These are phyloP conservation scores for Triplophysa rosa DNA, from an alignment of 2,113 vertebrate genomes.

Conservation along the genomic window DNA sequence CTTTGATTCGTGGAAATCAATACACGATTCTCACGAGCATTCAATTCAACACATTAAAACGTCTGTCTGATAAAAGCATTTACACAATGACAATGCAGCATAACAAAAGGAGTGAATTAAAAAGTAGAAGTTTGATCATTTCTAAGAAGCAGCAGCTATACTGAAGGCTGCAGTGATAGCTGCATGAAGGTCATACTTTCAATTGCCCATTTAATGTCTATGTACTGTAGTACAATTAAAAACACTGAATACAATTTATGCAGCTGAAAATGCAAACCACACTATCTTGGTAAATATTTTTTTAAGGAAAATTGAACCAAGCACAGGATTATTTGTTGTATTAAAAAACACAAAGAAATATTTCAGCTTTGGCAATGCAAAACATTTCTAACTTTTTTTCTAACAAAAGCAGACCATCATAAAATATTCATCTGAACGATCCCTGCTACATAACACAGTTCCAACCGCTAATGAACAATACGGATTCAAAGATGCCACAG, in stretches of 20 bases:
- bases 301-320: background rate
- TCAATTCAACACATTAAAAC: conserved; percentile 41
- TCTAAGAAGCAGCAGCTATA: conserved; percentile 38
- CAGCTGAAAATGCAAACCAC: conserved; percentile 3
- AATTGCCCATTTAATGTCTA: conserved; percentile 5
- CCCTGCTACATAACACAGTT: conserved; percentile 21
- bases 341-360: background rate
- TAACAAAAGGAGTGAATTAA: conserved; percentile 42
- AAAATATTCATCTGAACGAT: conserved; percentile 41
- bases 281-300: background rate
- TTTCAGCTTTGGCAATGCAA: background rate
- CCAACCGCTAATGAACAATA: conserved; percentile 47
- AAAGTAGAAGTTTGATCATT: conserved; percentile 35
- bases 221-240: background rate
- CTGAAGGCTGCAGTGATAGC: conserved; percentile 24
- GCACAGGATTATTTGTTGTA: too few relatives aligned
- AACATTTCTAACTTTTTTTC: conserved; percentile 3
- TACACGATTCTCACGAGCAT: conserved; percentile 38
- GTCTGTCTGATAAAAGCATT: conserved; percentile 42
- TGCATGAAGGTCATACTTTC: conserved; percentile 27
- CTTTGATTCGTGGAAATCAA: conserved; percentile 44
- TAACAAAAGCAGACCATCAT: conserved; percentile 8
- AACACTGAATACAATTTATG: background rate
- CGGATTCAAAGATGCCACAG: conserved; percentile 22
- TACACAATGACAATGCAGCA: conserved; percentile 29